Evolutionary conservation across 2,113 vertebrate genomes (phyloP).

Genomic region (Pluvianellus socialis): DNA sequence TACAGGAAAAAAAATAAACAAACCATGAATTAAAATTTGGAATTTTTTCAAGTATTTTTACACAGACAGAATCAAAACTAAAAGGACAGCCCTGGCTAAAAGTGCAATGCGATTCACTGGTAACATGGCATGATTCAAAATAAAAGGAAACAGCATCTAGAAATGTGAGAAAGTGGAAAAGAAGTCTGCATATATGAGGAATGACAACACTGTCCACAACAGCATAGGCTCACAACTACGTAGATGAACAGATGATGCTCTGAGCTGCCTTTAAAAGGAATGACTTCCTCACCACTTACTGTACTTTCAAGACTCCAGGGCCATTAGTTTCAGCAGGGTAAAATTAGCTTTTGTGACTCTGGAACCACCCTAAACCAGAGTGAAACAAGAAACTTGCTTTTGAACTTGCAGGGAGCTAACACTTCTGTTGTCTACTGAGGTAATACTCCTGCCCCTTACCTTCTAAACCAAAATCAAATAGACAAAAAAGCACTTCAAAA

Average conservation of each 20-base stretch:
- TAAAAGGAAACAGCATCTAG: not conserved
- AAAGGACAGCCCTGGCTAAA: not conserved
- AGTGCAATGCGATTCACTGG: not conserved
- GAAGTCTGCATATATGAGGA: not conserved
- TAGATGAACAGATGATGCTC: not conserved
- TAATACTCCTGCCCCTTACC: not conserved
- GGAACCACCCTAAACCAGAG: not conserved
- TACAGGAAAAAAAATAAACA: not conserved
- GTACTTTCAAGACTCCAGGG: not conserved
- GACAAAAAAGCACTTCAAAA: not conserved
- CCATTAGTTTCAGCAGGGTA: not conserved
- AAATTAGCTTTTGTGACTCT: not conserved
- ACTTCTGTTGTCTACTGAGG: not conserved
- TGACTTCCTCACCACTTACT: not conserved
- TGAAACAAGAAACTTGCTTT: not conserved
- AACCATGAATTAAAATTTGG: not conserved
- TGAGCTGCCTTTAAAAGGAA: not conserved
- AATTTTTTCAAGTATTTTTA: conserved; percentile 4
- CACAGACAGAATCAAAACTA: not conserved
- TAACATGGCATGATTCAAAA: not conserved
- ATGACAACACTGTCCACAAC: not conserved
- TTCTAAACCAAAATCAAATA: not conserved
- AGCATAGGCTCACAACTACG: accelerated
- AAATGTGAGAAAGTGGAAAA: not conserved
- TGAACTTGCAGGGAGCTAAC: not conserved